phyloP scores from a whole-genome alignment of 2,797 vertebrate genomes.

The Cheirogaleus major region DNA sequence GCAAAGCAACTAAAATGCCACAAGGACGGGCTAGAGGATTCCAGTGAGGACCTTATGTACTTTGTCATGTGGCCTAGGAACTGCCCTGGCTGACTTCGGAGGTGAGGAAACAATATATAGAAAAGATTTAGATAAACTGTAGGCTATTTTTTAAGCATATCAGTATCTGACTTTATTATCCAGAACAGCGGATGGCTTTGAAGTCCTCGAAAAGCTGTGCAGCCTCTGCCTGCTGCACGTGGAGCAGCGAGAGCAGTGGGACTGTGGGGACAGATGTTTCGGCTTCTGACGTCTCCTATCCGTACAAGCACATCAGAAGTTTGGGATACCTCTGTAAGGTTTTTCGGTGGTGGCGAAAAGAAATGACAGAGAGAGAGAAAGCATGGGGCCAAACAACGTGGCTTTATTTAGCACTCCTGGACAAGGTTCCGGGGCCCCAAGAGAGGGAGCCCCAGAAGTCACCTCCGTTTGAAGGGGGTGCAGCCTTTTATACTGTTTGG shows the following conservation, averaged over 20 bases:
- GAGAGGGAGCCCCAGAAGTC: too few species aligned
- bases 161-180: background rate
- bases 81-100: background rate
- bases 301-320: background rate
- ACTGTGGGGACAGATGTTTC: background rate
- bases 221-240: background rate
- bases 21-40: background rate
- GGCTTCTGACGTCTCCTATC: background rate
- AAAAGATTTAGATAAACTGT: background rate
- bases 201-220: background rate
- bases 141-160: background rate
- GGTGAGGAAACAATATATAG: background rate
- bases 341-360: too few species aligned
- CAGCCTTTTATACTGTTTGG: too few species aligned
- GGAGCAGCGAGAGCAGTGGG: background rate
- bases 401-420: too few species aligned
- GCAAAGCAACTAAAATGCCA: background rate
- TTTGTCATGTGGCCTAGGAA: background rate
- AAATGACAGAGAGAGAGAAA: too few species aligned
- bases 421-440: too few species aligned
- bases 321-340: too few species aligned
- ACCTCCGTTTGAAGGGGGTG: too few species aligned
- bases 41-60: background rate
- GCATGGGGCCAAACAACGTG: too few species aligned
- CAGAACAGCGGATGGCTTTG: background rate